phyloP scores from a whole-genome alignment of 2,888 invertebrate species.

The Aricia artaxerxes region DNA sequence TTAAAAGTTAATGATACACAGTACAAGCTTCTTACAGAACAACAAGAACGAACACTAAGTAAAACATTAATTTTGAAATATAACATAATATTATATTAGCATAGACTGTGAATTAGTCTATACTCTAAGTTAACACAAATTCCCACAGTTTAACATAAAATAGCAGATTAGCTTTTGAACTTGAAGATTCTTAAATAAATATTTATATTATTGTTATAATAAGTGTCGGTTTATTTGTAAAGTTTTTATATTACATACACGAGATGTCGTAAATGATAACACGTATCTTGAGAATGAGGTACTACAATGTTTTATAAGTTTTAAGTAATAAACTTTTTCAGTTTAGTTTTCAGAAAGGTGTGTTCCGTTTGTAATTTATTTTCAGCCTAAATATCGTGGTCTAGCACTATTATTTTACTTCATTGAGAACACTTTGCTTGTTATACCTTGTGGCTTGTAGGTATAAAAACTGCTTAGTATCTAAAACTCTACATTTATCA shows the following conservation, averaged over 20 bases:
- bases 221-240: background rate
- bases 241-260: background rate
- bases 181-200: background rate
- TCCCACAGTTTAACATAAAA: background rate
- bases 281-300: background rate
- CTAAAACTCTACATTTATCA: background rate
- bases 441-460: background rate
- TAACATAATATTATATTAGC: background rate
- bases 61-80: background rate
- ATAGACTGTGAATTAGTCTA: background rate
- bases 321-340: background rate
- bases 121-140: background rate
- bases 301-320: background rate
- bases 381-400: background rate
- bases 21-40: background rate
- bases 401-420: background rate
- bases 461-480: background rate
- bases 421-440: background rate
- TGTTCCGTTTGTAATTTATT: background rate
- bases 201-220: background rate
- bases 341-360: background rate
- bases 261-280: background rate
- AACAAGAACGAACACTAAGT: background rate
- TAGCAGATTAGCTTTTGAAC: background rate
- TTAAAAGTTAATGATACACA: background rate